These are phyloP conservation scores for Allolobophora icterica DNA, from an alignment of 2,888 invertebrate species.

Conservation along the genomic window DNA sequence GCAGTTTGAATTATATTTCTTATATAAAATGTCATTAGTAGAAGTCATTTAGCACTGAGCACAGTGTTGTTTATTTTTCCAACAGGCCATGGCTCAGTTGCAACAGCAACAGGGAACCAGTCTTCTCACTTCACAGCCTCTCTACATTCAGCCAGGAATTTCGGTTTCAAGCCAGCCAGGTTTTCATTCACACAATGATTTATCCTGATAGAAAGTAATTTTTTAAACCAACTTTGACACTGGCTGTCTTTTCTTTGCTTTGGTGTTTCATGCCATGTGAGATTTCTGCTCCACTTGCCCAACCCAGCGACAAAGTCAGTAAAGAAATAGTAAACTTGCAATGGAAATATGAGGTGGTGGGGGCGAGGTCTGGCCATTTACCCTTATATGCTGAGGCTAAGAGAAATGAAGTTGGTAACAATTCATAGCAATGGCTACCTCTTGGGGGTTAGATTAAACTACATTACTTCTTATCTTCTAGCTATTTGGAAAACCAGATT, in stretches of 20 bases:
- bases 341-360: too few relatives aligned
- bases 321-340: too few relatives aligned
- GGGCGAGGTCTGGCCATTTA: too few relatives aligned
- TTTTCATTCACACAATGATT: not conserved
- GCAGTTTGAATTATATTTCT: not conserved
- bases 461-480: too few relatives aligned
- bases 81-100: conserved; percentile 14
- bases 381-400: too few relatives aligned
- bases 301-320: too few relatives aligned
- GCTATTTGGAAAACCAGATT: too few relatives aligned
- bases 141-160: conserved; percentile 9
- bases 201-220: not conserved
- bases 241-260: not conserved
- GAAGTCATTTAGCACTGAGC: not conserved
- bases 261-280: too few relatives aligned
- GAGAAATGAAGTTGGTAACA: too few relatives aligned
- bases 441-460: too few relatives aligned
- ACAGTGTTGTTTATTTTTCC: not conserved
- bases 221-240: not conserved
- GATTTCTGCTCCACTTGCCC: too few relatives aligned
- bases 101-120: conserved; percentile 14
- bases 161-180: not conserved
- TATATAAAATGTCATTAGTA: not conserved
- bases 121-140: conserved; percentile 18
- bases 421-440: too few relatives aligned